Conservation (phyloP, 2,888 invertebrate species). For the Ormyrus rosae region DNA sequence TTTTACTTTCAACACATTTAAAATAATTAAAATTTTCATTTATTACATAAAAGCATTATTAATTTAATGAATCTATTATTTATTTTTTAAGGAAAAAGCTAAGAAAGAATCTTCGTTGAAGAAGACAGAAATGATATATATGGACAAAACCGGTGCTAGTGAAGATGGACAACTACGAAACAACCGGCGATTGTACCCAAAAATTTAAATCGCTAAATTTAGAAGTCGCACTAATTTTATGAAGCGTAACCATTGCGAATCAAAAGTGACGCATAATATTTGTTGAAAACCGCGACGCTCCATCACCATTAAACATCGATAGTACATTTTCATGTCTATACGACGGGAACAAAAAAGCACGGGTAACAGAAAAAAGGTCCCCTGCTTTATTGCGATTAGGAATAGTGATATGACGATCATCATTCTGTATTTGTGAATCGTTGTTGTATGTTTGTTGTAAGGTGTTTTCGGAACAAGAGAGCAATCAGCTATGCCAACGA, state of each 20-base stretch:
- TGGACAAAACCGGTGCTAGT: conserved; percentile 61
- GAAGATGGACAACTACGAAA: conserved; percentile 67
- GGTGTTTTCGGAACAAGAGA: conserved; percentile 8
- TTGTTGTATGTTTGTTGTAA: conserved; percentile 11
- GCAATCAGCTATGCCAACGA: conserved; percentile 29
- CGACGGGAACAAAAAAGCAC: neutral
- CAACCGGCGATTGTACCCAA: conserved; percentile 67
- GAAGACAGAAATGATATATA: conserved; percentile 56
- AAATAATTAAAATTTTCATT: neutral
- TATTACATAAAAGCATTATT: neutral
- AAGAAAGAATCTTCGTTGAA: conserved; percentile 35
- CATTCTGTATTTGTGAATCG: conserved; percentile 35
- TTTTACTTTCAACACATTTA: no score
- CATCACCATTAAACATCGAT: neutral
- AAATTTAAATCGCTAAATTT: conserved; percentile 14
- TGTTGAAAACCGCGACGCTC: neutral
- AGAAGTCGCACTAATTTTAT: neutral
- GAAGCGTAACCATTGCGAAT: neutral
- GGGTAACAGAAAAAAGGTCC: conserved; percentile 13
- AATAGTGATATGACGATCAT: conserved; percentile 24
- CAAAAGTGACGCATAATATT: neutral
- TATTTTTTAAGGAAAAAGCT: conserved; percentile 3
- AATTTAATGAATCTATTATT: neutral
- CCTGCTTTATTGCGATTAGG: conserved; percentile 29
- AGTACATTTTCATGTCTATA: neutral